Conservation (phyloP, 2,797 vertebrate genomes). For the Lepilemur septentrionalis region DNA sequence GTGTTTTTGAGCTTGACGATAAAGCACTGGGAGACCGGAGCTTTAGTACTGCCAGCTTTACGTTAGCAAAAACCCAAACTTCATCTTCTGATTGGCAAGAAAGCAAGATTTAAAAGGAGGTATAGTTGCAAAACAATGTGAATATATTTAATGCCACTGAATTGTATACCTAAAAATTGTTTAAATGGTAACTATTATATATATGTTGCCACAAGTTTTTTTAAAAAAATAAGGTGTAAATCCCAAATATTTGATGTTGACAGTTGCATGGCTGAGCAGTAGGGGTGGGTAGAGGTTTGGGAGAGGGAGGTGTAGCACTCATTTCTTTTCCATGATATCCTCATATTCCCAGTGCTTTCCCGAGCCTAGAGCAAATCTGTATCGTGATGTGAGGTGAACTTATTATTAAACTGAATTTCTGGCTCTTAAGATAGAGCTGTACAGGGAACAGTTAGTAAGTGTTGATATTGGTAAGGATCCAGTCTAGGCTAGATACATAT, state of each 20-base stretch:
- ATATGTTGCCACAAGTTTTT: neutral
- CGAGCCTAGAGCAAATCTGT: neutral
- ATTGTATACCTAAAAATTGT: neutral
- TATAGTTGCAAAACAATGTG: neutral
- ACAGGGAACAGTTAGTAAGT: neutral
- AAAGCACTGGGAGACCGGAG: neutral
- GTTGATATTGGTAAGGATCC: neutral
- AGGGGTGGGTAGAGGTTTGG: neutral
- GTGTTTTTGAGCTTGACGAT: neutral
- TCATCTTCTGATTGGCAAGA: constrained; percentile 15
- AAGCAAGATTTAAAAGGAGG: neutral
- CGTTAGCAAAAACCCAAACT: neutral
- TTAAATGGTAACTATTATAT: neutral
- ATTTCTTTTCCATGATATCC: neutral
- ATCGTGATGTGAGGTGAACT: neutral
- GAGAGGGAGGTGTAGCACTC: neutral
- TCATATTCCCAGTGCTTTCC: neutral
- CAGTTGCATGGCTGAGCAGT: neutral
- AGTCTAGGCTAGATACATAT: neutral
- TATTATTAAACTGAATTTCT: neutral
- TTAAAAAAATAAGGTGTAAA: neutral
- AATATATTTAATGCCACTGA: neutral
- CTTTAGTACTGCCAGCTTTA: neutral
- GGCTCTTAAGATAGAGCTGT: neutral
- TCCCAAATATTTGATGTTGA: neutral